Percentiles rank a stretch among this genome's conserved stretches.
phyloP scores from a whole-genome alignment of 2,113 vertebrate species.

The Indicator maculatus region DNA sequence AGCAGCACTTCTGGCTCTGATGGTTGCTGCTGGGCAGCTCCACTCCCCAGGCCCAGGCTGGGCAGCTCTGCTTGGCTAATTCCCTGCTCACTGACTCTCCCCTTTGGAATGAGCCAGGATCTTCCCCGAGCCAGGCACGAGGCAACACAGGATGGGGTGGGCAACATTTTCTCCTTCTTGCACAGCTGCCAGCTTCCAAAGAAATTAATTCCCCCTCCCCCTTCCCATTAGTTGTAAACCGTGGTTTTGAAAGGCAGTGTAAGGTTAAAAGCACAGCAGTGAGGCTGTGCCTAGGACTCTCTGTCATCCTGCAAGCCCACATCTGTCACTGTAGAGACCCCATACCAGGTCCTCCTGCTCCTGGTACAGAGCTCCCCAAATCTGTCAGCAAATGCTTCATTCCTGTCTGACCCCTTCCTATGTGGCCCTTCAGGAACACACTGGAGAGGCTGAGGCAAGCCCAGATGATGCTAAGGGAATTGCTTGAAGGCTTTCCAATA shows the following conservation, averaged over 20 bases:
- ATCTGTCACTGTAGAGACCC: not conserved
- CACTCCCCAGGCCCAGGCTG: not conserved
- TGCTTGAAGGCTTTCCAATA: not conserved
- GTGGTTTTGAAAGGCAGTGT: not conserved
- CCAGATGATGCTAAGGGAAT: not conserved
- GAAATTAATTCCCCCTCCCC: not conserved
- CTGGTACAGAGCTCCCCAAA: not conserved
- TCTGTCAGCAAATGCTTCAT: not conserved
- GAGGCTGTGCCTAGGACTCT: not conserved
- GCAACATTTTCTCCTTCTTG: not conserved
- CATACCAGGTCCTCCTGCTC: not conserved
- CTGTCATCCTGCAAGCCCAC: not conserved
- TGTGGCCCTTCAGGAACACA: not conserved
- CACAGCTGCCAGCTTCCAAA: not conserved
- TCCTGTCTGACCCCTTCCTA: not conserved
- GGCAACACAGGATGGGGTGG: not conserved
- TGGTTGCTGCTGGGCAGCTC: not conserved
- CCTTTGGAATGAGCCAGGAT: constrained; percentile 30
- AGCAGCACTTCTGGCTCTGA: not conserved
- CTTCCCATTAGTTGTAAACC: not conserved
- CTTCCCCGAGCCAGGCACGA: constrained; percentile 33
- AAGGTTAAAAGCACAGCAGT: not conserved
- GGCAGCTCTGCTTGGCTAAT: not conserved
- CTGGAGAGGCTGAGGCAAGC: not conserved
- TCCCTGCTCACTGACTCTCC: not conserved